Evolutionary conservation across 2,113 vertebrate genomes (phyloP), one percentile per base, ranked within the genome.

Genomic region (Rhipidura dahli): DNA sequence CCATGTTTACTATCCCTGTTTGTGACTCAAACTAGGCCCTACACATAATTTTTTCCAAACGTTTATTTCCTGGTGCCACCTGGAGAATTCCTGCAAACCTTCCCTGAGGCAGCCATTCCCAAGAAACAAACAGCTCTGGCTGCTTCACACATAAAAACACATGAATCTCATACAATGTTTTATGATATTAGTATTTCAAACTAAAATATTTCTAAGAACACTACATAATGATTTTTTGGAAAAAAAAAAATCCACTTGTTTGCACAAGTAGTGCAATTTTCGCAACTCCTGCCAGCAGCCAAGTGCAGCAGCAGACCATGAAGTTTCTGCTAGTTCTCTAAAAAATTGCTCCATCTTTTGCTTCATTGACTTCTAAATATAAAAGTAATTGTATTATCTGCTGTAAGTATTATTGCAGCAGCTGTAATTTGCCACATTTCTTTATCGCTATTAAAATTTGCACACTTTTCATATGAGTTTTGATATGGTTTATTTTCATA

Each of bases 181-280:
- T 59, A 42, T 13, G 4, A 11, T 35, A 66, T 7, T 11, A 31
- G 2, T 47, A 59, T 84, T 81, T 72, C n/a, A 44, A 87, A 71
- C 3, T 1, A 69, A 80, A 89, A 50, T 57, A 11, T 54, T 90
- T 86, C 42, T 35, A 39, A 42, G 63, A 72, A 44, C 5, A 15
- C 1, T 10, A 39, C 3, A 12, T 22, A 72, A 57, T 30, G 7
- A 10, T 50, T 72, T 71, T n/a, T 7, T 0, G 6, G 54, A 7
- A 5, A 23, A 51, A 5, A 23, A 51, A 70, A 63, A 33, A 33
- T 3, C 15, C 24, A 21, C 24, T 73, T 72, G 4, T 24, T 91
- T 87, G 50, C 10, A 54, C 12, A 37, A 76, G 13, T 8, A 89
- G 33, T 1, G 2, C 18, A 57, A 87, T 16, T 68, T 7, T 44